Evolutionary conservation across 2,113 vertebrate species (phyloP).

Genomic region (Austrofundulus limnaeus): DNA sequence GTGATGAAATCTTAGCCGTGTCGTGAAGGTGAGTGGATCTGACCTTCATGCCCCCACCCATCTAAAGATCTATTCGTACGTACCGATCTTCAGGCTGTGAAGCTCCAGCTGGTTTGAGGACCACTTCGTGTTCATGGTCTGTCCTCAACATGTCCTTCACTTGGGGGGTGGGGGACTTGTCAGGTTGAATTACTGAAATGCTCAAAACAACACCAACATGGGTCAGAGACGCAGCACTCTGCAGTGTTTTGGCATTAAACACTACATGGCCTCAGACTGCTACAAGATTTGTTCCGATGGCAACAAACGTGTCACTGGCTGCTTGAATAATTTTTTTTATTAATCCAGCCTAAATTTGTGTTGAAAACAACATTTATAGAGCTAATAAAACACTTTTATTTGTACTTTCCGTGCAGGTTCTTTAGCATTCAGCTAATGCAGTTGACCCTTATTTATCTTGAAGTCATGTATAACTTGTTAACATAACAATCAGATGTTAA

Average conservation of each 20-base stretch:
- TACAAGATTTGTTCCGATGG: not conserved
- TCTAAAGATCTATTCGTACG: not conserved
- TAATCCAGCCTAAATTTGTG: not conserved
- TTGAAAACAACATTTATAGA: not conserved
- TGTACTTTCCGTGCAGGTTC: slow-evolving; percentile 4
- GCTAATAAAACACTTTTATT: not conserved
- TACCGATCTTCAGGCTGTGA: not conserved
- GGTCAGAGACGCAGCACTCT: slow-evolving; percentile 23
- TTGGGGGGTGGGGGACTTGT: slow-evolving; percentile 34
- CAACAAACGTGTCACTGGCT: not conserved
- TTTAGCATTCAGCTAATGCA: slow-evolving; percentile 1
- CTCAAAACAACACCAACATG: slow-evolving; percentile 23
- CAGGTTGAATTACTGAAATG: slow-evolving; percentile 53
- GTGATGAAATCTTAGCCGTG: not conserved
- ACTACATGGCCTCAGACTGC: not conserved
- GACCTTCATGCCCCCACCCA: not conserved
- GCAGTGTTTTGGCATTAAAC: not conserved
- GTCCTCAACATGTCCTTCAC: slow-evolving; percentile 50
- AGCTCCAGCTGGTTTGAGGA: slow-evolving; percentile 29
- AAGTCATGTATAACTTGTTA: not conserved
- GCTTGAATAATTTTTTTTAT: too few species aligned
- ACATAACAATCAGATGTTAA: not conserved
- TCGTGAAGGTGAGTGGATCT: not conserved
- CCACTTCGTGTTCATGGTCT: slow-evolving; percentile 9
- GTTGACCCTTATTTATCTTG: not conserved